These are phyloP conservation scores for Gortyna flavago DNA, from an alignment of 2,888 invertebrate species.

Conservation along the genomic window DNA sequence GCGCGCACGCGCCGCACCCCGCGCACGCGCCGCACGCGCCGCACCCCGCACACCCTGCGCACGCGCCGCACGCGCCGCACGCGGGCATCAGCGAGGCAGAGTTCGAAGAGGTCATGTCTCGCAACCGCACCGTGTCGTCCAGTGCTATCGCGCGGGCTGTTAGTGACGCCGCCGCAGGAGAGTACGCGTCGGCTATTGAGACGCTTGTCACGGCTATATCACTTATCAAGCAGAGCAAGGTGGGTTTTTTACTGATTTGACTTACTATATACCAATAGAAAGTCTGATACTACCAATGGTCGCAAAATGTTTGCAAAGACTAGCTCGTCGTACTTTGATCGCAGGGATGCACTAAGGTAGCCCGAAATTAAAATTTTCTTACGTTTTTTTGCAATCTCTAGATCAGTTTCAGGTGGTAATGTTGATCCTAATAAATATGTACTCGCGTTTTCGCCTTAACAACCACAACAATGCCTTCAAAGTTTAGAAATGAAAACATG, in stretches of 20 bases:
- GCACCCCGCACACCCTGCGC: slow-evolving; percentile 57
- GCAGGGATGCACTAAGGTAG: background rate
- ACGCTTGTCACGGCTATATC: slow-evolving; percentile 99
- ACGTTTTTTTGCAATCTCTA: background rate
- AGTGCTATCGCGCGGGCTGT: slow-evolving; percentile 99
- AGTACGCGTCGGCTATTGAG: slow-evolving; percentile 99
- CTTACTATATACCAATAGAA: background rate
- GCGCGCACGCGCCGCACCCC: slow-evolving; percentile 65
- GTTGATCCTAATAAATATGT: background rate
- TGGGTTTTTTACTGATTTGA: slow-evolving; percentile 61
- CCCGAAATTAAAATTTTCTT: background rate
- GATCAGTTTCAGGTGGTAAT: background rate
- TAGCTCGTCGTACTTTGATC: background rate
- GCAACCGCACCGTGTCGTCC: slow-evolving; percentile 99
- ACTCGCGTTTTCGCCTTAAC: background rate
- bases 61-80: slow-evolving; percentile 74
- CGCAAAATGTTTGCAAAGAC: background rate
- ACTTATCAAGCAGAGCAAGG: slow-evolving; percentile 99
- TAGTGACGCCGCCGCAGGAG: slow-evolving; percentile 98
- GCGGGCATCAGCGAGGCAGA: slow-evolving; percentile 95
- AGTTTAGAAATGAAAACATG: background rate
- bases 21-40: slow-evolving; percentile 59
- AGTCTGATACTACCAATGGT: background rate
- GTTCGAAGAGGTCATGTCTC: slow-evolving; percentile 98
- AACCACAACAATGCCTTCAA: background rate